Base-by-base conservation (phyloP, 2,888 invertebrate species). In the Diogma glabrata region DNA sequence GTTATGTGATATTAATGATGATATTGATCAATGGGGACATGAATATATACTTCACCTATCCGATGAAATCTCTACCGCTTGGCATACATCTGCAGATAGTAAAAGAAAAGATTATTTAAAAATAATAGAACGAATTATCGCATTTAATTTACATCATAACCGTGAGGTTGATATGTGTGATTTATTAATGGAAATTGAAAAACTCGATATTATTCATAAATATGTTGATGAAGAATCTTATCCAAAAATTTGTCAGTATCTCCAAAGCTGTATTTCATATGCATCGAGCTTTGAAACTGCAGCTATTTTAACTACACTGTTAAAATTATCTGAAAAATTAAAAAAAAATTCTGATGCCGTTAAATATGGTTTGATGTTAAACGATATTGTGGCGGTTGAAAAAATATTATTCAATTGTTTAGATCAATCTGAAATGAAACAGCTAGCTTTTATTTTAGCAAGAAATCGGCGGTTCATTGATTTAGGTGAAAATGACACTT, bases 91-190 rank as follows among this genome's bases (percentile, higher is more conserved):
- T 1, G 69, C 69, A 0, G 70, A 70, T 0, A 71, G 71, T n/a
- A 67, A 71, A 53, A 68, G 66, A 3, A 74, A 77, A 19, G 76
- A 81, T 50, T 71, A 96, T 28, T 73, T 89, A 53, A 76, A 79
- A 3, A 71, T 99, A 52, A 87, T 94, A 2, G 77, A 85, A 54
- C 86, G 92, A 65, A 92, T 99, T 47, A 81, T 97, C 20, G 81
- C 86, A 0, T 97, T 95, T 67, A 90, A 97, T 66, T 94, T 96
- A 87, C 82, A 83, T 56, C 96, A 97, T 69, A 96, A 99, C 63
- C 96, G 97, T 2, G 99, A 99, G 72, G 91, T 95, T 0, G 97
- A 99, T 71, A 97, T 96, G 1, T 97, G 96, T 67, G 99, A 99
- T 72, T 73, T 99, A 53, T 74, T 99, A 0, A 96, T 97, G 86